Evolutionary conservation across 2,113 vertebrate species (phyloP).

Genomic region (Jaculus jaculus): DNA sequence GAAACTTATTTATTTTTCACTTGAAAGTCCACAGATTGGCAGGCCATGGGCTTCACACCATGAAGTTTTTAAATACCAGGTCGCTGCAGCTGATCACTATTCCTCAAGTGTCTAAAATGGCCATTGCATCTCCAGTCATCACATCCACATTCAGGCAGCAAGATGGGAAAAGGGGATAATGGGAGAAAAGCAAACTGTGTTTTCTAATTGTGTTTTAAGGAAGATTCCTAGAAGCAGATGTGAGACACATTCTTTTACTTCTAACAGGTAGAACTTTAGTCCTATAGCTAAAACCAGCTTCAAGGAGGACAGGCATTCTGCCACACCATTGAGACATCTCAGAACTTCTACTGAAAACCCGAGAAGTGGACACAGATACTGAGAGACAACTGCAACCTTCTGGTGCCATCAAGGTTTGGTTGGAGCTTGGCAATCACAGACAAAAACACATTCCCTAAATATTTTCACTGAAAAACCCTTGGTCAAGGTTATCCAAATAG

Average conservation of each 20-base stretch:
- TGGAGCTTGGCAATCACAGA: background rate
- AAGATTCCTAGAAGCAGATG: background rate
- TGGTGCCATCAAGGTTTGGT: background rate
- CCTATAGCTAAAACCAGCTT: background rate
- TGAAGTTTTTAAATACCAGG: background rate
- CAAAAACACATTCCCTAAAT: background rate
- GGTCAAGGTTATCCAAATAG: background rate
- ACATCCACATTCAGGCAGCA: background rate
- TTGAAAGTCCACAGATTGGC: background rate
- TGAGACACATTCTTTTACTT: background rate
- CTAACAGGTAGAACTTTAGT: background rate
- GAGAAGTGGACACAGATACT: rapidly evolving
- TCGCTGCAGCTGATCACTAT: background rate
- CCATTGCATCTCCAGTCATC: background rate
- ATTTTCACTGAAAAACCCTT: background rate
- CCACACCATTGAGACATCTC: rapidly evolving
- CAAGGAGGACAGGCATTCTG: background rate
- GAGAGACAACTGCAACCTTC: background rate
- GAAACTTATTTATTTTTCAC: background rate
- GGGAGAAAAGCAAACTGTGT: background rate
- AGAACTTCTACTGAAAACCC: background rate
- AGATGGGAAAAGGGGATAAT: background rate
- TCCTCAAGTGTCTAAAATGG: background rate
- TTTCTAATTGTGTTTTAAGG: background rate
- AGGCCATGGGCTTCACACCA: background rate